These are phyloP conservation scores for Coelopa pilipes DNA, from an alignment of 2,888 invertebrate species.

Conservation along the genomic window DNA sequence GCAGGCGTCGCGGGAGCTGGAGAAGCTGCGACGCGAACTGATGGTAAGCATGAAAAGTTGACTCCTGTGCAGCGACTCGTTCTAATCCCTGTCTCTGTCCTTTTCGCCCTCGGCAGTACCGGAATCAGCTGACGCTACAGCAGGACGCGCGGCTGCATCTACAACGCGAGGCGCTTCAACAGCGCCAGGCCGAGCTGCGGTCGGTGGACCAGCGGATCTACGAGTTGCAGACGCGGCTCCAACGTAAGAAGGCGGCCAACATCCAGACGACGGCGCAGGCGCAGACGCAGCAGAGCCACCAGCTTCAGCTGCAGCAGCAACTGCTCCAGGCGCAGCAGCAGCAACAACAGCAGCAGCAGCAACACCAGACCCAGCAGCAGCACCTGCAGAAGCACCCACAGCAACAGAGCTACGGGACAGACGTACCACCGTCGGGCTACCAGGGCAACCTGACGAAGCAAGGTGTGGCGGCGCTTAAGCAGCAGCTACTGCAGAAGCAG, in stretches of 20 bases:
- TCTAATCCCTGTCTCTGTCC: too few relatives aligned
- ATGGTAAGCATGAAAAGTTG: slow-evolving; percentile 74
- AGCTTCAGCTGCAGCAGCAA: slow-evolving; percentile 45
- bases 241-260: slow-evolving; percentile 88
- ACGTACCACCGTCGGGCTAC: slow-evolving; percentile 24
- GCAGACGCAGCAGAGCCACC: slow-evolving; percentile 62
- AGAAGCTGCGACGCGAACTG: slow-evolving; percentile 90
- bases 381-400: slow-evolving; percentile 39
- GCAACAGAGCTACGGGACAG: slow-evolving; percentile 35
- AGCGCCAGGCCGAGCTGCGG: slow-evolving; percentile 90
- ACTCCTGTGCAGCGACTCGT: background rate
- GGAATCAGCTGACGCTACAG: slow-evolving; percentile 95
- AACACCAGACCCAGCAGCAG: slow-evolving; percentile 45
- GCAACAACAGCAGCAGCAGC: slow-evolving; percentile 51
- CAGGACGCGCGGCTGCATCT: slow-evolving; percentile 90
- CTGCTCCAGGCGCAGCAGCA: slow-evolving; percentile 51
- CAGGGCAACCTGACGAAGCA: slow-evolving; percentile 48
- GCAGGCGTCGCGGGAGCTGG: slow-evolving; percentile 87
- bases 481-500: slow-evolving; percentile 60
- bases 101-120: too few relatives aligned
- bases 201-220: slow-evolving; percentile 93
- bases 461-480: slow-evolving; percentile 59
- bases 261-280: slow-evolving; percentile 69
- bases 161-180: slow-evolving; percentile 87
- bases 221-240: slow-evolving; percentile 90